phyloP scores from a whole-genome alignment of 2,113 vertebrate genomes.

The Callospermophilus lateralis region DNA sequence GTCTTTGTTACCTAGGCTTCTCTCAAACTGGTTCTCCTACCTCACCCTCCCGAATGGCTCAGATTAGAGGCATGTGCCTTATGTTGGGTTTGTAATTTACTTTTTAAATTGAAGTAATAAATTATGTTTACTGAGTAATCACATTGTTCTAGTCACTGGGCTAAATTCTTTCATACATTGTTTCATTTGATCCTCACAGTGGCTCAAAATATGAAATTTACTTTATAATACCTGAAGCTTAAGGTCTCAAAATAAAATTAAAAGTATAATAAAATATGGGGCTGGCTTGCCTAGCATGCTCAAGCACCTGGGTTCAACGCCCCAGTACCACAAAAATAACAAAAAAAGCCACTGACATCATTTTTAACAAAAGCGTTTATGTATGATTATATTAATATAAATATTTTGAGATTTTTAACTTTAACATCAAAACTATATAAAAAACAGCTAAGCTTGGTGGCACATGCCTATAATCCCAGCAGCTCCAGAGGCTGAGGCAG shows the following conservation, averaged over 20 bases:
- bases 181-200: not conserved
- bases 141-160: not conserved
- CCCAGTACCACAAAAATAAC: not conserved
- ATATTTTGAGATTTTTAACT: slow-evolving; percentile 19
- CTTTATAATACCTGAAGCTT: too few species aligned
- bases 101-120: not conserved
- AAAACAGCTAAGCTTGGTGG: not conserved
- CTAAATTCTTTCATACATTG: not conserved
- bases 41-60: too few species aligned
- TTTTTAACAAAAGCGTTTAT: slow-evolving; percentile 9
- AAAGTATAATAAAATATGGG: not conserved
- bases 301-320: not conserved
- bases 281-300: not conserved
- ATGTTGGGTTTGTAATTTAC: not conserved
- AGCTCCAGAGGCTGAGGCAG: too few species aligned
- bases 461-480: too few species aligned
- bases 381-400: not conserved
- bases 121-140: not conserved
- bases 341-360: not conserved
- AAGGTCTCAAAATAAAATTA: not conserved
- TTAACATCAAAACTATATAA: slow-evolving; percentile 46
- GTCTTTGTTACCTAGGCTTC: not conserved
- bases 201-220: not conserved
- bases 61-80: too few species aligned
- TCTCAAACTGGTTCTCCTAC: not conserved